Percentiles rank a stretch among this genome's conserved stretches.
phyloP scores from a whole-genome alignment of 2,797 vertebrate genomes.

The Brotogeris chrysoptera region DNA sequence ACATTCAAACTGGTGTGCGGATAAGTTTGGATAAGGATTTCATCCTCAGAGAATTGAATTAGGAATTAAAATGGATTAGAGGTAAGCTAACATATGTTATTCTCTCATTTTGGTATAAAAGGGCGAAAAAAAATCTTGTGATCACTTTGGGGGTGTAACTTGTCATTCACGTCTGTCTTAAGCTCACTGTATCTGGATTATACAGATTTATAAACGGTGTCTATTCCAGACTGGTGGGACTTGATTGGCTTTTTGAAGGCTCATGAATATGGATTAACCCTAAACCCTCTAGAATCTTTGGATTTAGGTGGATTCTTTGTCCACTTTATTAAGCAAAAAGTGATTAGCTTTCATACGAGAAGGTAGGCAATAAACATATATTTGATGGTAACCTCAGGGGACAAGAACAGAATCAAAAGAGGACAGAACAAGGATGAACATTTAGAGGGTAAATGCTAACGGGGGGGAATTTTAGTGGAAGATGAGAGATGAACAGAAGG shows the following conservation, averaged over 20 bases:
- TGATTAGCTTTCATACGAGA: neutral
- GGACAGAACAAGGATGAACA: neutral
- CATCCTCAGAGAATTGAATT: neutral
- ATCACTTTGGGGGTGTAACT: neutral
- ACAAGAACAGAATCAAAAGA: neutral
- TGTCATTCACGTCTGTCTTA: neutral
- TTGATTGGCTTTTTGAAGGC: neutral
- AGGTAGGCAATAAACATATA: neutral
- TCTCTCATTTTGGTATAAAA: neutral
- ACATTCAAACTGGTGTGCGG: neutral
- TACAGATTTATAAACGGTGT: neutral
- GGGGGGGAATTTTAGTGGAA: neutral
- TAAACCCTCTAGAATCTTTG: neutral
- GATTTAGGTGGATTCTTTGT: neutral
- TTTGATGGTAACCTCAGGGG: neutral
- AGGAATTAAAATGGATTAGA: neutral
- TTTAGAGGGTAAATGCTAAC: neutral
- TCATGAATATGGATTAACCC: neutral
- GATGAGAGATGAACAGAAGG: slow-evolving; percentile 19
- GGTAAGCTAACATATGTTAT: slow-evolving; percentile 7
- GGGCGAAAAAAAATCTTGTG: neutral
- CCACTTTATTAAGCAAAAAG: neutral
- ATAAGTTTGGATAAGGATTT: neutral
- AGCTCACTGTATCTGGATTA: neutral
- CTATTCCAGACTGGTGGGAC: neutral